Evolutionary conservation across 2,797 vertebrate species (phyloP).

Genomic region (Labeo calbasu): DNA sequence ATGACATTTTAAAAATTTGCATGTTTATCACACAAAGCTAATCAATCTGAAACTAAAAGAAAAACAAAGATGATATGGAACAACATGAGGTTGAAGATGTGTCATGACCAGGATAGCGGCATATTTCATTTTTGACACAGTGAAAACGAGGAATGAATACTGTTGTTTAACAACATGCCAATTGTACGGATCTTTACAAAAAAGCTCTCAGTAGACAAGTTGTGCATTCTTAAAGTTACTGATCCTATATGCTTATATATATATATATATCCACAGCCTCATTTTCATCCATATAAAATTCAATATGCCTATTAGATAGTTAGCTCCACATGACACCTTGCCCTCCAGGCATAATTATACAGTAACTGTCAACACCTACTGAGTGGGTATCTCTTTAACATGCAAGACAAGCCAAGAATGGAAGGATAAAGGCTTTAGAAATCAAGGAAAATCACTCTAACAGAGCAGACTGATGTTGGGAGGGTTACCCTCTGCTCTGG

Average conservation of each 20-base stretch:
- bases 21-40: neutral
- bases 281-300: neutral
- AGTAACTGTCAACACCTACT: neutral
- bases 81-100: neutral
- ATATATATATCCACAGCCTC: neutral
- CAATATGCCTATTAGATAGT: conserved; percentile 11
- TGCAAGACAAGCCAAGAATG: neutral
- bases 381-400: neutral
- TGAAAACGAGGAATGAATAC: neutral
- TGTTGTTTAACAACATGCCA: neutral
- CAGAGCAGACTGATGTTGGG: conserved; percentile 50
- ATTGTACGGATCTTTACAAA: neutral
- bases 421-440: conserved; percentile 46
- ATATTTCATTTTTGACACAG: neutral
- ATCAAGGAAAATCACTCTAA: conserved; percentile 46
- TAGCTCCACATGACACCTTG: conserved; percentile 6
- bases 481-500: conserved; percentile 74
- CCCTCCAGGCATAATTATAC: neutral
- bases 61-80: conserved; percentile 2
- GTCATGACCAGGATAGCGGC: neutral
- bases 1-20: neutral
- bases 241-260: neutral
- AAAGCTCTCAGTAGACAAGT: neutral
- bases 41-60: neutral
- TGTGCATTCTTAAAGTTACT: neutral